Conservation (phyloP, 2,797 vertebrate genomes). For the Hylomyscus alleni region DNA sequence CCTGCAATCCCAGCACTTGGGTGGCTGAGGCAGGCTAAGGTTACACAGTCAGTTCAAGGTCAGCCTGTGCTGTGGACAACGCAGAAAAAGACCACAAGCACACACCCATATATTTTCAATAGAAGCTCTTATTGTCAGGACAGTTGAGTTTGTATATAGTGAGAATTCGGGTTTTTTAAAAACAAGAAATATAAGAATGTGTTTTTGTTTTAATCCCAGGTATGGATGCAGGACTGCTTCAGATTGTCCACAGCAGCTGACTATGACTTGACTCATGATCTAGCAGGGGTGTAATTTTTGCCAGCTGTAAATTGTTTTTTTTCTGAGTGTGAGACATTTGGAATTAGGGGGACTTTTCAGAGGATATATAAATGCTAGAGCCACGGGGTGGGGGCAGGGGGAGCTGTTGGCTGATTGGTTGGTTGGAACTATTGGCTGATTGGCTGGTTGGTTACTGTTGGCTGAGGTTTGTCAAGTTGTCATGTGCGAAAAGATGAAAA, state of each 20-base stretch:
- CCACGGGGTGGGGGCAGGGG: neutral
- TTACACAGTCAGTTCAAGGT: neutral
- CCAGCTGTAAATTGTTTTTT: neutral
- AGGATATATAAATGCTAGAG: neutral
- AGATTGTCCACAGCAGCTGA: neutral
- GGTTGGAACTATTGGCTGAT: too few relatives aligned
- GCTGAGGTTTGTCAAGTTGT: neutral
- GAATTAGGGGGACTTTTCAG: neutral
- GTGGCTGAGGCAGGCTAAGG: neutral
- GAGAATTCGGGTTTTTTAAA: neutral
- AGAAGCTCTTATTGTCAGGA: slow-evolving; percentile 5
- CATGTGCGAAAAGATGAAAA: neutral
- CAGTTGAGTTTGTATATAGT: neutral
- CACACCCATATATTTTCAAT: neutral
- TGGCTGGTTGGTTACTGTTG: neutral
- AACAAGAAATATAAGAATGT: too few relatives aligned
- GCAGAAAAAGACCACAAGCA: neutral
- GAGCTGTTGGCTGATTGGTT: neutral
- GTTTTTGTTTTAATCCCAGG: neutral
- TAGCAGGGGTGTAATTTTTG: neutral
- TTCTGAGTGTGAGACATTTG: neutral
- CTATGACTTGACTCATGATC: neutral
- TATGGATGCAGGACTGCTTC: neutral
- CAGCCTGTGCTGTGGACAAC: neutral
- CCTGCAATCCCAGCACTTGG: neutral